A percentile compares a stretch with the other conserved stretches of the same genome.
Evolutionary conservation across 2,888 invertebrate genomes (phyloP).

Genomic region (Zeuzera pyrina): DNA sequence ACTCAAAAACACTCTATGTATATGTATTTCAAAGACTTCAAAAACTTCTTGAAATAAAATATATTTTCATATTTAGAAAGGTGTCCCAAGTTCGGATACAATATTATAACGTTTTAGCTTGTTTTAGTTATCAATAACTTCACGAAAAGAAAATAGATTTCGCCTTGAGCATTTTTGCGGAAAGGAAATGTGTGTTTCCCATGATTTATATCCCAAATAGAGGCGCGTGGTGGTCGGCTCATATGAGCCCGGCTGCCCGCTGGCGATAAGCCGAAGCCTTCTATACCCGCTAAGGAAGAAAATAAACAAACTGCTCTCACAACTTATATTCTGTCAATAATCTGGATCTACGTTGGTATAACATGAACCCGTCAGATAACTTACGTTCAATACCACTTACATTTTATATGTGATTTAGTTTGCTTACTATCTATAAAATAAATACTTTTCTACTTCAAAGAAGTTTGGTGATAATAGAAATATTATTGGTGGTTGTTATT

Average conservation of each 20-base stretch:
- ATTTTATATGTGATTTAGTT: too few species aligned
- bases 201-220: slow-evolving; percentile 66
- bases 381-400: too few species aligned
- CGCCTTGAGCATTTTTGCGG: slow-evolving; percentile 49
- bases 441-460: too few species aligned
- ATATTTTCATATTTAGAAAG: too few species aligned
- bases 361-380: slow-evolving; percentile 3
- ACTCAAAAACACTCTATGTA: too few species aligned
- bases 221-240: slow-evolving; percentile 48
- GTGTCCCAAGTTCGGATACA: too few species aligned
- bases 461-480: too few species aligned
- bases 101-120: too few species aligned
- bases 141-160: slow-evolving; percentile 48
- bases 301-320: slow-evolving; percentile 58
- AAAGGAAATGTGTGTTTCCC: slow-evolving; percentile 67
- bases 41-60: too few species aligned
- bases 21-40: too few species aligned
- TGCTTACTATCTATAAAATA: too few species aligned
- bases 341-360: slow-evolving; percentile 23
- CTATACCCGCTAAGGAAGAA: slow-evolving; percentile 55
- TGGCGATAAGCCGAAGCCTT: slow-evolving; percentile 64
- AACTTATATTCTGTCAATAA: slow-evolving; percentile 53
- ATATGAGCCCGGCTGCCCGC: slow-evolving; percentile 53
- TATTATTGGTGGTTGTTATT: too few species aligned
- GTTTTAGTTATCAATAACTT: not conserved